Percentiles rank a stretch among this genome's conserved stretches.
phyloP scores from a whole-genome alignment of 2,113 vertebrate genomes.

The Coregonus clupeaformis region DNA sequence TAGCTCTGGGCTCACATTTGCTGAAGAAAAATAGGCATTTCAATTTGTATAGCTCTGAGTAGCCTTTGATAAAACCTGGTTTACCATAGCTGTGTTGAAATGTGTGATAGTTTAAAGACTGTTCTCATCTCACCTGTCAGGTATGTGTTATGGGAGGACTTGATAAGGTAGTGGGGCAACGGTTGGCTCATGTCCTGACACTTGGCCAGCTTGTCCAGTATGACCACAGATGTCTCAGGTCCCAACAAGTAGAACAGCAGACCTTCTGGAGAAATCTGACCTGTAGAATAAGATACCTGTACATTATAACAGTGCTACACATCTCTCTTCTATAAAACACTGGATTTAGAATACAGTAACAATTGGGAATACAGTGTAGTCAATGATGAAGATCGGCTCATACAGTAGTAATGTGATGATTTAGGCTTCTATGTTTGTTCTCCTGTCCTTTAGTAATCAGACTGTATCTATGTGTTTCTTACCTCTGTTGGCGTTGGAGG shows the following conservation, averaged over 20 bases:
- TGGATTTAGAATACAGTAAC: not conserved
- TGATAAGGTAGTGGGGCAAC: conserved; percentile 92
- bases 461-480: conserved; percentile 30
- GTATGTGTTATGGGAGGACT: conserved; percentile 89
- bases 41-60: too few relatives aligned
- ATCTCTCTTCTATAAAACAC: not conserved
- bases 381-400: not conserved
- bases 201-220: conserved; percentile 81
- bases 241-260: conserved; percentile 78
- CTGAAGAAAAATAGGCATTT: too few relatives aligned
- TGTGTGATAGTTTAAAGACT: not conserved
- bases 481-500: conserved; percentile 81
- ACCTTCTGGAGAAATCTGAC: conserved; percentile 60
- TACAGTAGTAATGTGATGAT: too few relatives aligned
- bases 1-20: too few relatives aligned
- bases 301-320: not conserved
- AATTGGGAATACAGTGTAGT: not conserved
- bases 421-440: not conserved
- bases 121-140: conserved; percentile 79
- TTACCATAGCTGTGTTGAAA: too few relatives aligned
- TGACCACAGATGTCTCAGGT: conserved; percentile 76
- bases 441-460: not conserved
- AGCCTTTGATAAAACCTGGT: too few relatives aligned
- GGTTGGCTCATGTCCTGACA: conserved; percentile 94
- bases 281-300: conserved; percentile 60